A percentile compares a stretch with the other conserved stretches of the same genome.
These are phyloP conservation scores for Pygocentrus nattereri DNA, from an alignment of 2,797 vertebrate genomes.

Conservation along the genomic window DNA sequence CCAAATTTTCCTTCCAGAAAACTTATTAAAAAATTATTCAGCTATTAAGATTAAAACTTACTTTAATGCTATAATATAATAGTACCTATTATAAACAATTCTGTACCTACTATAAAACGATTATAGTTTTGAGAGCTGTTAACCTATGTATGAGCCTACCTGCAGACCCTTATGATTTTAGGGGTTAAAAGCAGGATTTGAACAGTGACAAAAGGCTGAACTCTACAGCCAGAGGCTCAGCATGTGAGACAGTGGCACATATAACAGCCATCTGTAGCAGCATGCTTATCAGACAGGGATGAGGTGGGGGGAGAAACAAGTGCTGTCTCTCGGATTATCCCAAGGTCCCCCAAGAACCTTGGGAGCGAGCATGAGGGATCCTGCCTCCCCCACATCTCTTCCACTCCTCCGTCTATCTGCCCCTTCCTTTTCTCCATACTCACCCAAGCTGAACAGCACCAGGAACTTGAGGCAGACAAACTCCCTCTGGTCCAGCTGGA, in stretches of 20 bases:
- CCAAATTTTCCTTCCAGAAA: conserved; percentile 38
- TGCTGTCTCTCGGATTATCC: conserved; percentile 43
- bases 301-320: background rate
- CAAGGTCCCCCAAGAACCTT: conserved; percentile 60
- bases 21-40: background rate
- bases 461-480: conserved; percentile 99
- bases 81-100: background rate
- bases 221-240: background rate
- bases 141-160: background rate
- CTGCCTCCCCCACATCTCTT: conserved; percentile 25
- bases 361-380: conserved; percentile 39
- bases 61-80: background rate
- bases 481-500: conserved; percentile 96
- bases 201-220: background rate
- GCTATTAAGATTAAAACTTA: background rate
- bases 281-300: conserved; percentile 39
- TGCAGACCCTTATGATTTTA: background rate
- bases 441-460: conserved; percentile 98
- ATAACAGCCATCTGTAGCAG: conserved; percentile 36
- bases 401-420: conserved; percentile 23
- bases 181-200: background rate
- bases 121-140: background rate
- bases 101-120: background rate
- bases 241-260: conserved; percentile 24
- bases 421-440: conserved; percentile 65